Conservation (phyloP, 2,113 vertebrate genomes). For the Procavia capensis region DNA sequence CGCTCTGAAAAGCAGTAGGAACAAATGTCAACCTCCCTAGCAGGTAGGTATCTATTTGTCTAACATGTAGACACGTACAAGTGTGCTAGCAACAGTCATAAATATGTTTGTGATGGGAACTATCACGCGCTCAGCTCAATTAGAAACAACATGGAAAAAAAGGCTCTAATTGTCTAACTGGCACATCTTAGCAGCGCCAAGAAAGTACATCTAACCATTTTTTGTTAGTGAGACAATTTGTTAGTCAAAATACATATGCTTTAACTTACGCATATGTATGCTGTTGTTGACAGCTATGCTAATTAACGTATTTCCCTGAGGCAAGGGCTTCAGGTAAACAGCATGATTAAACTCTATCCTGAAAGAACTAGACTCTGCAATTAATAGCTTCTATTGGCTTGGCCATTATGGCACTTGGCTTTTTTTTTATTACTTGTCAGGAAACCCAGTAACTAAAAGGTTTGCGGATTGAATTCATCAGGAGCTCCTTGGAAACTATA, state of each 20-base stretch:
- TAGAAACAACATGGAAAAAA: neutral
- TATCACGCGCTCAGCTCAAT: neutral
- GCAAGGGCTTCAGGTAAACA: constrained; percentile 32
- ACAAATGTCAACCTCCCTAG: neutral
- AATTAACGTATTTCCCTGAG: neutral
- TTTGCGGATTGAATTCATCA: no score
- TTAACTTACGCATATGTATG: neutral
- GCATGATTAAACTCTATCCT: constrained; percentile 47
- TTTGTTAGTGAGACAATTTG: neutral
- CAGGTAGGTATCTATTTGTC: neutral
- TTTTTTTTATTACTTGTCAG: no score
- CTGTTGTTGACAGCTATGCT: constrained; percentile 8
- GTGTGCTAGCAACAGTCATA: neutral
- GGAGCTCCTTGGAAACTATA: no score
- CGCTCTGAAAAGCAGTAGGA: neutral
- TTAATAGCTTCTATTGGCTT: neutral
- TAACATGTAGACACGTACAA: neutral
- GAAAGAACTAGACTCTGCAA: neutral
- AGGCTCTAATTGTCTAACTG: neutral
- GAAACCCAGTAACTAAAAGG: no score
- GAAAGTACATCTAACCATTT: neutral
- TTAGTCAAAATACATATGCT: constrained; percentile 8
- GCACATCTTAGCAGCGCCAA: neutral
- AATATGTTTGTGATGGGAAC: neutral
- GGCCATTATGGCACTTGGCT: no score